Evolutionary conservation across 2,888 invertebrate species (phyloP).

Genomic region (Cerceris ruficornis): DNA sequence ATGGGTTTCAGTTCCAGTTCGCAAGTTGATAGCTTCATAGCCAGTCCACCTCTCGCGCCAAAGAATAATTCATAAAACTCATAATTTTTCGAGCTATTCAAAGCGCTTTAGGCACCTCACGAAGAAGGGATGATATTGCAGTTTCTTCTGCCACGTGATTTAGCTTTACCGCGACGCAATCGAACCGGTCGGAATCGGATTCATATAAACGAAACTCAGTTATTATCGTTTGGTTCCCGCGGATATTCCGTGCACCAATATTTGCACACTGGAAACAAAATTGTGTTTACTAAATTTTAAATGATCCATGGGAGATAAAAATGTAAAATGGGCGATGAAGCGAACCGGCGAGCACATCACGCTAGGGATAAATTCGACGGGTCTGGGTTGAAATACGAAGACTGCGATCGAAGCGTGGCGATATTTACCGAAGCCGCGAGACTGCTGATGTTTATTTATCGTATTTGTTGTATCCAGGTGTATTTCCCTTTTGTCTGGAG

Average conservation of each 20-base stretch:
- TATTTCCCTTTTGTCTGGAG: slow-evolving; percentile 24
- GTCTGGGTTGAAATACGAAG: slow-evolving; percentile 22
- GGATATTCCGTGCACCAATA: slow-evolving; percentile 41
- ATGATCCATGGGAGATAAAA: slow-evolving; percentile 34
- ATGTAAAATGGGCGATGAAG: neutral
- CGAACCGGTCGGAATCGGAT: slow-evolving; percentile 28
- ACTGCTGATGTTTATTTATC: slow-evolving; percentile 34
- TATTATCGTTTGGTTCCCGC: slow-evolving; percentile 29
- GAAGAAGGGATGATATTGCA: too few relatives aligned
- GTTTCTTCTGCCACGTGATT: neutral
- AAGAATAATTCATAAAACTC: too few relatives aligned
- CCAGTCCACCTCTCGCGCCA: too few relatives aligned
- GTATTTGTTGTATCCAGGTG: slow-evolving; percentile 2
- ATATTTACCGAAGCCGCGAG: slow-evolving; percentile 31
- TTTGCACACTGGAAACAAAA: slow-evolving; percentile 50
- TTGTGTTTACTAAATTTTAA: slow-evolving; percentile 47
- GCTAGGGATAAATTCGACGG: slow-evolving; percentile 26
- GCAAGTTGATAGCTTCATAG: too few relatives aligned
- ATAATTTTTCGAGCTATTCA: too few relatives aligned
- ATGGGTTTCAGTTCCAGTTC: too few relatives aligned
- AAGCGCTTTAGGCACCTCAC: too few relatives aligned
- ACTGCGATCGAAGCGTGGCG: slow-evolving; percentile 17
- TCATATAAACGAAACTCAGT: slow-evolving; percentile 51
- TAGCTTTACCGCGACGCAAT: slow-evolving; percentile 2
- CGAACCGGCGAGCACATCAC: neutral